Evolutionary conservation across 2,888 invertebrate species (phyloP).

Genomic region (Nomada fabriciana): DNA sequence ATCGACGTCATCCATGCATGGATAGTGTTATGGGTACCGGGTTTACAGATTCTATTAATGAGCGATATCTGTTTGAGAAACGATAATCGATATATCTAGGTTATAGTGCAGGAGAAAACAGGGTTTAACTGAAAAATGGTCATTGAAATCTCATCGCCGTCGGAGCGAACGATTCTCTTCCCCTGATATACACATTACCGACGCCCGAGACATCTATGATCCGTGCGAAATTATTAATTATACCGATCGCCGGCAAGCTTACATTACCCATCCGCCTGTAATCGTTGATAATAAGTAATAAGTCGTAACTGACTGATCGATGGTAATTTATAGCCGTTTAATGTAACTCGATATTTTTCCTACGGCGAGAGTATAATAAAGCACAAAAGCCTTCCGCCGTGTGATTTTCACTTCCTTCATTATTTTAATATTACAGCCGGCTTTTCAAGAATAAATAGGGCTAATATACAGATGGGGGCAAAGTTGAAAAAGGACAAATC

Average conservation of each 20-base stretch:
- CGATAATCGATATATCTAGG: neutral
- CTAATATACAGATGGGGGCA: neutral
- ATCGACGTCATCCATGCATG: neutral
- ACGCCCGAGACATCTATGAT: neutral
- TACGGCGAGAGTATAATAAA: conserved; percentile 12
- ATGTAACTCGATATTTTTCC: conserved; percentile 49
- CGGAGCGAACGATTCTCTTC: neutral
- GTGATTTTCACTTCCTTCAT: conserved; percentile 23
- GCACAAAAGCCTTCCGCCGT: conserved; percentile 16
- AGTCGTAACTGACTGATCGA: conserved; percentile 24
- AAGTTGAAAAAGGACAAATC: conserved; percentile 17
- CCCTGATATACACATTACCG: conserved; percentile 10
- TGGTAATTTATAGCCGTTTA: conserved; percentile 44
- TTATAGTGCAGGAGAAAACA: neutral
- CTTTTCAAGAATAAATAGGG: neutral
- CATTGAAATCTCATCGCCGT: conserved; percentile 21
- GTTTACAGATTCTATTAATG: neutral
- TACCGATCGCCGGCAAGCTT: conserved; percentile 18
- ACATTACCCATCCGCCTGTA: conserved; percentile 6
- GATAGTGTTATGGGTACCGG: neutral
- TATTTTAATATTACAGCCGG: conserved; percentile 29
- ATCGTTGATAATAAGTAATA: conserved; percentile 25
- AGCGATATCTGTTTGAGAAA: neutral
- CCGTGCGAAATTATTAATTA: conserved; percentile 48
- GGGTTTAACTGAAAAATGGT: neutral